Evolutionary conservation across 2,888 invertebrate species (phyloP).

Genomic region (Neoascia interrupta): DNA sequence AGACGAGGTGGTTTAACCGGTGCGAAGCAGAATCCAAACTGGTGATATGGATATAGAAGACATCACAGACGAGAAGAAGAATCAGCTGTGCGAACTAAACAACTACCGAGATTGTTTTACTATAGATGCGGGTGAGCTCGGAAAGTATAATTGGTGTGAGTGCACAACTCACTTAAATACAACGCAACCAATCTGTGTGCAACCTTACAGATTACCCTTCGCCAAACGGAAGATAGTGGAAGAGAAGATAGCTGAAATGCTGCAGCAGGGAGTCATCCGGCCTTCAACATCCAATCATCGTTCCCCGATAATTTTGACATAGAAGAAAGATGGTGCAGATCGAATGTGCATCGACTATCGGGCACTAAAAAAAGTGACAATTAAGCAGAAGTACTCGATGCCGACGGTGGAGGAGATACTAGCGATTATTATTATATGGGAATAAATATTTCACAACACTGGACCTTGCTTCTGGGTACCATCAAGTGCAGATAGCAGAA

Average conservation of each 20-base stretch:
- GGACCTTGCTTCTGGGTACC: conserved; percentile 24
- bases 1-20: neutral
- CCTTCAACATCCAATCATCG: conserved; percentile 71
- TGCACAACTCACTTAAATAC: conserved; percentile 1
- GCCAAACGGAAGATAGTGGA: conserved; percentile 12
- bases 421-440: neutral
- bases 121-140: neutral
- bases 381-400: conserved; percentile 31
- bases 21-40: neutral
- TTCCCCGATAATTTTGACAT: conserved; percentile 68
- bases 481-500: conserved; percentile 6
- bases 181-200: conserved; percentile 8
- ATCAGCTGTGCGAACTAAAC: neutral
- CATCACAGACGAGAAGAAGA: conserved; percentile 1
- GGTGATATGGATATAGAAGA: neutral
- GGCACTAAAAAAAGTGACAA: conserved; percentile 24
- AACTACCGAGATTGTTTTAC: conserved; percentile 4
- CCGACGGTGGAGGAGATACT: conserved; percentile 27
- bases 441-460: conserved; percentile 19
- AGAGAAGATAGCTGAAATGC: conserved; percentile 62
- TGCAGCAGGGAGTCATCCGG: conserved; percentile 72
- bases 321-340: too few species aligned
- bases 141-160: conserved; percentile 1
- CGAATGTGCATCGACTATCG: conserved; percentile 78
- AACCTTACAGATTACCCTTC: conserved; percentile 23